Conservation (phyloP, 2,113 vertebrate species). For the Synodontis membranacea region DNA sequence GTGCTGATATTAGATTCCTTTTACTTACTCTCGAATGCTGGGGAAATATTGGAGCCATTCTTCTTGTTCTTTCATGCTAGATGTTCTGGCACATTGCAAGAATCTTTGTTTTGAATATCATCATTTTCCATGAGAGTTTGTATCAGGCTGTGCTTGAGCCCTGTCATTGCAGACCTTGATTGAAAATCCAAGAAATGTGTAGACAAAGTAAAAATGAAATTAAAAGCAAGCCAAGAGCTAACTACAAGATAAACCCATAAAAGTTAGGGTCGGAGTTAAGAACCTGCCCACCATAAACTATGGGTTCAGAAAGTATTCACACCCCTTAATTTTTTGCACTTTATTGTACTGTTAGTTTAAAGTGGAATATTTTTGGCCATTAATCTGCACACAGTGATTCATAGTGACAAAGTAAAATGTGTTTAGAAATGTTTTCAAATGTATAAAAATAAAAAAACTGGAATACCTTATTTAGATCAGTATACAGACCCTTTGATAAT, state of each 20-base stretch:
- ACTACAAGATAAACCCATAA: not conserved
- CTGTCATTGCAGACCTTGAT: not conserved
- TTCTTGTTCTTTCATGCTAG: not conserved
- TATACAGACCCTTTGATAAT: not conserved
- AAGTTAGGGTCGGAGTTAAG: not conserved
- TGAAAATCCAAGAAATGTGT: not conserved
- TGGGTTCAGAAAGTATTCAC: not conserved
- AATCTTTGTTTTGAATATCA: not conserved
- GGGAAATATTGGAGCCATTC: not conserved
- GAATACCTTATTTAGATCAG: not conserved
- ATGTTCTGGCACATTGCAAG: not conserved
- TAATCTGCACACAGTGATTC: not conserved
- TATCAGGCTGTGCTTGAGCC: not conserved
- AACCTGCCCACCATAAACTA: not conserved
- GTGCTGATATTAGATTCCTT: not conserved
- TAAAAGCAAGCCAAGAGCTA: not conserved
- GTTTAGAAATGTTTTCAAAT: not conserved
- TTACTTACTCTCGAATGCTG: not conserved
- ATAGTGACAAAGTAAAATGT: not conserved
- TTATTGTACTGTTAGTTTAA: not conserved
- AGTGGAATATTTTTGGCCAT: not conserved
- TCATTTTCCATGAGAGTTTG: not conserved
- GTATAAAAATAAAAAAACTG: not conserved
- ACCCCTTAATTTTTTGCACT: not conserved
- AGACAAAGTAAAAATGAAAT: not conserved